Evolutionary conservation across 2,888 invertebrate genomes (phyloP).

Genomic region (Meghimatium bilineatum): DNA sequence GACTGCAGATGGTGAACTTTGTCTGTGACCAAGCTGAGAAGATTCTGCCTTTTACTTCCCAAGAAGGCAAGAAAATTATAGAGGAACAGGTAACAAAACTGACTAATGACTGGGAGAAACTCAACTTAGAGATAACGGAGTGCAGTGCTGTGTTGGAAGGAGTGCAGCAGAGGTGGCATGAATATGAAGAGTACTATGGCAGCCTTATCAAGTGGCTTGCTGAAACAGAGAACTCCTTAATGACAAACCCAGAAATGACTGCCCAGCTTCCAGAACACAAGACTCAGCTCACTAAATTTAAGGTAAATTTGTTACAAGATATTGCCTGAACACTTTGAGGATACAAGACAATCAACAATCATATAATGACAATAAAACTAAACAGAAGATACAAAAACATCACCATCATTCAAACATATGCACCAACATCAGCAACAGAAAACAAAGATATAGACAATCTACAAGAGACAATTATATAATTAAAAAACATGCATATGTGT

Average conservation of each 20-base stretch:
- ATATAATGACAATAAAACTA: too few species aligned
- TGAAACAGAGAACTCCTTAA: constrained; percentile 85
- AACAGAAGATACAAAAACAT: too few species aligned
- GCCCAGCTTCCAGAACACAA: constrained; percentile 96
- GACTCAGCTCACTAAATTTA: constrained; percentile 89
- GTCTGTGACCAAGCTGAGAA: constrained; percentile 72
- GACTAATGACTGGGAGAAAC: constrained; percentile 91
- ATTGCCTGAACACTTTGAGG: too few species aligned
- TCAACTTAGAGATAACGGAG: constrained; percentile 91
- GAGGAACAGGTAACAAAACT: constrained; percentile 78
- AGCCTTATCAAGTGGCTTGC: constrained; percentile 88
- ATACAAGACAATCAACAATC: too few species aligned
- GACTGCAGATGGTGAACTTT: constrained; percentile 88
- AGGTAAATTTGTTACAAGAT: too few species aligned
- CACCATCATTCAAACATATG: too few species aligned
- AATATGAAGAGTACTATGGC: constrained; percentile 87
- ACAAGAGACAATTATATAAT: too few species aligned
- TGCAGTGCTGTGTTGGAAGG: constrained; percentile 90
- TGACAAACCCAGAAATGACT: constrained; percentile 84
- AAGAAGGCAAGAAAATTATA: constrained; percentile 67
- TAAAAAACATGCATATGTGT: too few species aligned
- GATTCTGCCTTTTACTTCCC: constrained; percentile 67
- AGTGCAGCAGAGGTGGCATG: constrained; percentile 86
- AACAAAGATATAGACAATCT: too few species aligned
- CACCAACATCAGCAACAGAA: too few species aligned